These are phyloP conservation scores for Batillaria attramentaria DNA, from an alignment of 1,140 invertebrate genomes.

Conservation along the genomic window DNA sequence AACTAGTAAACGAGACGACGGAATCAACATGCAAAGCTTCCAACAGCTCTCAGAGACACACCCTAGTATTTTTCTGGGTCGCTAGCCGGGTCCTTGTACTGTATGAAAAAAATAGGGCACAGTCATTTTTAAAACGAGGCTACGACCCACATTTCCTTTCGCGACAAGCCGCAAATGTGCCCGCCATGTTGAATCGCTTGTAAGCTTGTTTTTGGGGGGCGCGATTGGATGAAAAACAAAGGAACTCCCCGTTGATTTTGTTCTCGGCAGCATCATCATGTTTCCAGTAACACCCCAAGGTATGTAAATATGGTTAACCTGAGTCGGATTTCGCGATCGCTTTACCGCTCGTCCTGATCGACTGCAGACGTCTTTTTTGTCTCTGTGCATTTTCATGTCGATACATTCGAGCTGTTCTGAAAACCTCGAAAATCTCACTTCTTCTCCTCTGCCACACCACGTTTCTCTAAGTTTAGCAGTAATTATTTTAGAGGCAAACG, in stretches of 20 bases:
- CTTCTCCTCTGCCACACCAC: no score
- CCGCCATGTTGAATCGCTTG: not conserved
- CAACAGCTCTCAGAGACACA: not conserved
- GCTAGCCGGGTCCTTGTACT: slow-evolving; percentile 34
- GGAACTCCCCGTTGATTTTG: not conserved
- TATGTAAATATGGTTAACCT: no score
- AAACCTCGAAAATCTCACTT: no score
- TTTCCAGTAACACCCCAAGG: slow-evolving; percentile 19
- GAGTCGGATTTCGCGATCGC: no score
- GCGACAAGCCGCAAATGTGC: not conserved
- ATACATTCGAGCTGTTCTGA: no score
- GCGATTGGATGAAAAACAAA: no score
- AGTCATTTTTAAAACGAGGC: not conserved
- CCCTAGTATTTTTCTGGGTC: slow-evolving; percentile 17
- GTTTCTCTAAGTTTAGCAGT: no score
- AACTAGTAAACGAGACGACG: not conserved
- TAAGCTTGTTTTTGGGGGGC: no score
- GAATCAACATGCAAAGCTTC: not conserved
- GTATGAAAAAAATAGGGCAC: not conserved
- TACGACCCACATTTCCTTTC: not conserved
- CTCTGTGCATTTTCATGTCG: no score
- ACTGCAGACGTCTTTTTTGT: no score
- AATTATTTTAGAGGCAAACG: no score
- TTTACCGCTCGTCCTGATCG: no score
- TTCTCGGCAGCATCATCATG: not conserved